Percentiles rank a stretch among this genome's conserved stretches.
Conservation (phyloP, 2,113 vertebrate genomes). For the Otus sunia region DNA sequence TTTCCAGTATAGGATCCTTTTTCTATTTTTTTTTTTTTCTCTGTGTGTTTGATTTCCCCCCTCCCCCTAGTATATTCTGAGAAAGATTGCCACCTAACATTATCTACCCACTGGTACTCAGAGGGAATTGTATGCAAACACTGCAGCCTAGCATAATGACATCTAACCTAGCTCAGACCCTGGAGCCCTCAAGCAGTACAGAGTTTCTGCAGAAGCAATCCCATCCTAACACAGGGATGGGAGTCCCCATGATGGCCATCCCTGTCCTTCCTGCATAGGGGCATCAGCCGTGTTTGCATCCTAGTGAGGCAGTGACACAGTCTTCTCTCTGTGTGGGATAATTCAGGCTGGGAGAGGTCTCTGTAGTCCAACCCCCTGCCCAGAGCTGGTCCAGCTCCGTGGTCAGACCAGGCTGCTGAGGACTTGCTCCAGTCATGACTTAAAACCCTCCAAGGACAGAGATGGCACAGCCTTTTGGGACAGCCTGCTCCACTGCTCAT, state of each 20-base stretch:
- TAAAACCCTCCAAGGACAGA: background rate
- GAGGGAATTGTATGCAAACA: background rate
- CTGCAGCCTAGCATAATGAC: background rate
- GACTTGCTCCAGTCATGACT: background rate
- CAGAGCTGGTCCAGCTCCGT: background rate
- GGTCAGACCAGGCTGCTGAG: background rate
- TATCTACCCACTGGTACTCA: background rate
- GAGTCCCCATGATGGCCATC: rapidly evolving
- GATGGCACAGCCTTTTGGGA: background rate
- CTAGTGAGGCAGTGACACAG: background rate
- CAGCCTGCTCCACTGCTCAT: background rate
- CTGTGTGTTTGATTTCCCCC: background rate
- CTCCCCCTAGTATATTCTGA: background rate
- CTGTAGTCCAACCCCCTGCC: background rate
- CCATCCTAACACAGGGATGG: background rate
- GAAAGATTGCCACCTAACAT: background rate
- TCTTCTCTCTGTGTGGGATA: background rate
- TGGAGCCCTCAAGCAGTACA: background rate
- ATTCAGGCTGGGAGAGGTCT: background rate
- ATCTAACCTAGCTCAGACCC: background rate
- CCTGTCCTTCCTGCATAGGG: background rate
- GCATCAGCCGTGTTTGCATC: rapidly evolving
- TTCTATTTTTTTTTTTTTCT: background rate
- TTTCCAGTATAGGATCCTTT: background rate
- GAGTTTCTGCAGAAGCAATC: background rate